Conservation (phyloP, 2,113 vertebrate genomes). For the Hippocampus barbouri region DNA sequence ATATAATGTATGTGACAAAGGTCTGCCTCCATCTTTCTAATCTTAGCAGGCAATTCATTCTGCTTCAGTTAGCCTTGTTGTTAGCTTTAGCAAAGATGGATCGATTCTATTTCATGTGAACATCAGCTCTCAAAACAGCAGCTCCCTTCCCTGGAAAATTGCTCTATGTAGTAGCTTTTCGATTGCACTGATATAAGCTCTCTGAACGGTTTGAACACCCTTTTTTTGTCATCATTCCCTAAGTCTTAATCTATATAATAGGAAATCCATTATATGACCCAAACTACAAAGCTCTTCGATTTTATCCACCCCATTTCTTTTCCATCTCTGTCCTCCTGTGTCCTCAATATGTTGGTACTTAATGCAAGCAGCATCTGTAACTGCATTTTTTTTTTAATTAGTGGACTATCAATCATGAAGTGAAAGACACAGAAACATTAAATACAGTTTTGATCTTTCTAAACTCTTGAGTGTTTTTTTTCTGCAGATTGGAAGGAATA, state of each 20-base stretch:
- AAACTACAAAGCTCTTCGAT: constrained; percentile 9
- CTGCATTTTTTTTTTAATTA: not conserved
- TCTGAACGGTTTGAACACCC: constrained; percentile 9
- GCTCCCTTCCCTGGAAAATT: constrained; percentile 15
- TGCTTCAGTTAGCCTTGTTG: not conserved
- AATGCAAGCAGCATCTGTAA: not conserved
- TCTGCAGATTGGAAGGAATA: constrained; percentile 30
- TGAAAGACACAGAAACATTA: not conserved
- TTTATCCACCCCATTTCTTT: constrained; percentile 17
- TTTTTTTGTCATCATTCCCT: constrained; percentile 17
- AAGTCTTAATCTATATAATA: constrained; percentile 31
- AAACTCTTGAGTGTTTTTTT: constrained; percentile 7
- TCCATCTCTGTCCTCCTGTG: not conserved
- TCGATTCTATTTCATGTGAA: constrained; percentile 7
- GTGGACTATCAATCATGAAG: not conserved
- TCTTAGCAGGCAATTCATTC: constrained; percentile 6
- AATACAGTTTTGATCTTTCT: constrained; percentile 19
- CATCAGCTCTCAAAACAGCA: constrained; percentile 14
- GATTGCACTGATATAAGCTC: constrained; percentile 15
- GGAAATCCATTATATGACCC: constrained; percentile 24
- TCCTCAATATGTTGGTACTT: constrained; percentile 9
- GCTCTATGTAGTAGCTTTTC: constrained; percentile 22
- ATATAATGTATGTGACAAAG: not conserved
- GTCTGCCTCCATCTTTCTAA: constrained; percentile 3
- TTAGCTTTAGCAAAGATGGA: constrained; percentile 10